These are phyloP conservation scores for Fratercula arctica DNA, from an alignment of 2,797 vertebrate genomes.

Conservation along the genomic window DNA sequence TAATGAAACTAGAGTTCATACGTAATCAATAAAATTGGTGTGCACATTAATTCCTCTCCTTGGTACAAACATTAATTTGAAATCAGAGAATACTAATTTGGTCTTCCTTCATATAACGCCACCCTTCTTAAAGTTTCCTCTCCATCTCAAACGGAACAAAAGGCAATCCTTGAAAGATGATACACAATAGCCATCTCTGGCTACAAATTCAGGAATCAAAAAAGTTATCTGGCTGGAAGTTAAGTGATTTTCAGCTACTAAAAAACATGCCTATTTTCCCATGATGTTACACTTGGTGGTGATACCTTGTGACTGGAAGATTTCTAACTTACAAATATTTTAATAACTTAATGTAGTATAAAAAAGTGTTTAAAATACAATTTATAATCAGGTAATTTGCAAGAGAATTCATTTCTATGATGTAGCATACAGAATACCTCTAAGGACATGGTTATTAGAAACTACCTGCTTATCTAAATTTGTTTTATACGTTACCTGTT, in stretches of 20 bases:
- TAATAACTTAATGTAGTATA: background rate
- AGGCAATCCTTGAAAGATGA: background rate
- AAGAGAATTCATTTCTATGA: background rate
- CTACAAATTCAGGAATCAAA: background rate
- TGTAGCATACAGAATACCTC: background rate
- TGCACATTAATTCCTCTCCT: background rate
- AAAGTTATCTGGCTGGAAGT: background rate
- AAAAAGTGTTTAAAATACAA: background rate
- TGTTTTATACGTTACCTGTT: slow-evolving; percentile 80
- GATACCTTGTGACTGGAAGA: background rate
- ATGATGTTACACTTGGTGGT: background rate
- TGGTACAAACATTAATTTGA: background rate
- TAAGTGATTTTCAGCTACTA: background rate
- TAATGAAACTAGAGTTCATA: background rate
- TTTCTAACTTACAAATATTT: background rate
- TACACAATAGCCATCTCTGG: background rate
- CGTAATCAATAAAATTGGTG: background rate
- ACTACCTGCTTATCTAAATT: background rate
- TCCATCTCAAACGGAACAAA: background rate
- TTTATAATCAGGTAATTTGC: background rate
- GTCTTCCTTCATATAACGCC: background rate
- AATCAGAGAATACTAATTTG: background rate
- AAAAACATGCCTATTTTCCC: background rate
- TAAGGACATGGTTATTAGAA: background rate
- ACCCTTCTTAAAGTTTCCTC: background rate